Base-by-base conservation (phyloP, 2,113 vertebrate species). In the Poecile atricapillus region DNA sequence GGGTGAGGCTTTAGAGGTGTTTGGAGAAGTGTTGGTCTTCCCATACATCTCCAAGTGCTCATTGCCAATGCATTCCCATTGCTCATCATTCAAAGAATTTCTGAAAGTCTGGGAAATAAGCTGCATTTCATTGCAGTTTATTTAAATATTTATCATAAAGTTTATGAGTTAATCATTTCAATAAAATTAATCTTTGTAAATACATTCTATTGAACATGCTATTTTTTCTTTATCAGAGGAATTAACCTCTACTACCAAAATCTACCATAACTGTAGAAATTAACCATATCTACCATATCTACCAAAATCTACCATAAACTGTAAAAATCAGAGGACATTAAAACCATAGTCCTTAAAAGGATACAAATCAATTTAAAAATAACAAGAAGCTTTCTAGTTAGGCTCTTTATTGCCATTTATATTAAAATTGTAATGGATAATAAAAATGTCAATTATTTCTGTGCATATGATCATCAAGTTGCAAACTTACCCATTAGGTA, bases 201-300 rank as follows among this genome's bases (percentile, higher is more conserved):
- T 41, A 19, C 5, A 14, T 73, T 49, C 33, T 55, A 14, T 68
- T 78, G 10, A 15, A 31, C 33, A 22, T 46, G 19, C 19, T 90
- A 37, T 64, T 47, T 94, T 95, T 93, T 62, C 78, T 95, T 96
- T 95, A 91, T 25, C 59, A 87, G 67, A 62, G 28, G 15, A 78
- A 73, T 96, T 96, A 97, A 93, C 79, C 55, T 89, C n/a, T 46
- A 67, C 16, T 63, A 63, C 13, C 1, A 5, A 89, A 89, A 95
- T 82, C 50, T 67, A 85, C 7, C 15, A 49, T 56, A 69, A 74
- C 64, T 80, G 24, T 94, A 91, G 91, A 96, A 94, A 24, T 81
- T 71, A 84, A 82, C 10, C 37, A 39, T 39, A 39, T 39, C 37
- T 39, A 39, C 37, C 37, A 39, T 39, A 39, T 39, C 19, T 63